Conservation (phyloP, 2,888 invertebrate genomes). For the Mythimna vitellina region DNA sequence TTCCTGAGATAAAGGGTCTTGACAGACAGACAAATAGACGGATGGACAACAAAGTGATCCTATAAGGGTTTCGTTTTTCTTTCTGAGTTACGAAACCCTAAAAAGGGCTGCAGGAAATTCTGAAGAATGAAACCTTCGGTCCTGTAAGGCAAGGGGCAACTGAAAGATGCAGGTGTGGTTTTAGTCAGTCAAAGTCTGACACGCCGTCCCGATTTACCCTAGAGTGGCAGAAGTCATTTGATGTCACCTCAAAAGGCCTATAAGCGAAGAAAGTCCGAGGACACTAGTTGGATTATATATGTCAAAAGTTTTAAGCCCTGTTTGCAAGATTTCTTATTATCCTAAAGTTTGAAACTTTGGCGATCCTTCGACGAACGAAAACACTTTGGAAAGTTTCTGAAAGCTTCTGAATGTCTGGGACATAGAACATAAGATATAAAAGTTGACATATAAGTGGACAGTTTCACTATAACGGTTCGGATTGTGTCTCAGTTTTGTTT, state of each 20-base stretch:
- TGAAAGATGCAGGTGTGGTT: too few species aligned
- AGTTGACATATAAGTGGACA: constrained; percentile 19
- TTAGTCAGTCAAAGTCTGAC: too few species aligned
- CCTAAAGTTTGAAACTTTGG: constrained; percentile 24
- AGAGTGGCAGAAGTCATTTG: too few species aligned
- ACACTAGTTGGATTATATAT: neutral
- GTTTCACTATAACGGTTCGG: constrained; percentile 1
- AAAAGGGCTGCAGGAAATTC: too few species aligned
- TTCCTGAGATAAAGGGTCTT: too few species aligned
- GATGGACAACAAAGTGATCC: too few species aligned
- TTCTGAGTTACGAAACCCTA: too few species aligned
- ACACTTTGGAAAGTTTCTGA: constrained; percentile 20
- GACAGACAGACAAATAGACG: too few species aligned
- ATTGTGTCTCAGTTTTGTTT: neutral
- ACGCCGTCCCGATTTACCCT: too few species aligned
- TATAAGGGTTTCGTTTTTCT: too few species aligned
- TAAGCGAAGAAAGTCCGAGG: neutral
- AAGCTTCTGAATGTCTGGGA: constrained; percentile 10
- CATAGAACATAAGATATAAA: constrained; percentile 22
- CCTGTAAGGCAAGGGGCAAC: too few species aligned
- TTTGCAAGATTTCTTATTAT: constrained; percentile 20
- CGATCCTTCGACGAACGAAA: constrained; percentile 7
- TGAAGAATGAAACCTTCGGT: too few species aligned
- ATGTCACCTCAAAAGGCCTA: neutral
- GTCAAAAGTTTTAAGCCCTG: constrained; percentile 12